phyloP scores from a whole-genome alignment of 2,113 vertebrate genomes.

The Brienomyrus longianalis region DNA sequence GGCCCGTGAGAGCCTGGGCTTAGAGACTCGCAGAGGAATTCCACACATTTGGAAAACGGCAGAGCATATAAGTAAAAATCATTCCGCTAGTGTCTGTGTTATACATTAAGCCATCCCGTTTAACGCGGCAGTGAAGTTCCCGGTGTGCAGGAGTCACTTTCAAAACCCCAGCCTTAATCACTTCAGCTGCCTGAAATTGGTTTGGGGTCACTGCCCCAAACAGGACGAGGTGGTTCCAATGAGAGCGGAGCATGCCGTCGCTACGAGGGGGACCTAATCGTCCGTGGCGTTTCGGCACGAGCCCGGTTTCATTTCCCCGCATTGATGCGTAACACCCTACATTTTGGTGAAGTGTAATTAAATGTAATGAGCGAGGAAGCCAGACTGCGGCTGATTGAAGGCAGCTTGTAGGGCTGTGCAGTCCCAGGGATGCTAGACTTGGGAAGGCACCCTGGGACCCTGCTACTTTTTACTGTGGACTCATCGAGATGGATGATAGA shows the following conservation, averaged over 20 bases:
- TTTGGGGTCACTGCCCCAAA: not conserved
- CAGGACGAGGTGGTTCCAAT: not conserved
- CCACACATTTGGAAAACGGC: not conserved
- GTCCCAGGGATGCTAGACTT: not conserved
- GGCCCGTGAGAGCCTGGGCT: not conserved
- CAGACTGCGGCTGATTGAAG: not conserved
- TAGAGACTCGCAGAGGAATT: not conserved
- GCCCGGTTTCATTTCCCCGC: not conserved
- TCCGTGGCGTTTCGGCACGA: not conserved
- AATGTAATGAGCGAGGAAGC: not conserved
- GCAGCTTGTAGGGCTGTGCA: not conserved
- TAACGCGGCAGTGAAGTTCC: not conserved
- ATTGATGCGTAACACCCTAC: not conserved
- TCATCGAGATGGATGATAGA: slow-evolving; percentile 4
- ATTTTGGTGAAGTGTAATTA: not conserved
- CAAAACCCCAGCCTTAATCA: not conserved
- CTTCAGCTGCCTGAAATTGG: not conserved
- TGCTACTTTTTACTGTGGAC: not conserved
- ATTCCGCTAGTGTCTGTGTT: not conserved
- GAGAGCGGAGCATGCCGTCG: not conserved
- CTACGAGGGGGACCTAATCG: not conserved
- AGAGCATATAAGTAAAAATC: not conserved
- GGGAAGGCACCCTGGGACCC: not conserved
- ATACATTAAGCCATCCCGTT: not conserved
- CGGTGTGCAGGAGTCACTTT: not conserved